Evolutionary conservation across 2,888 invertebrate species (phyloP), one percentile per base, ranked within the genome.

Genomic region (Venusia cambrica): DNA sequence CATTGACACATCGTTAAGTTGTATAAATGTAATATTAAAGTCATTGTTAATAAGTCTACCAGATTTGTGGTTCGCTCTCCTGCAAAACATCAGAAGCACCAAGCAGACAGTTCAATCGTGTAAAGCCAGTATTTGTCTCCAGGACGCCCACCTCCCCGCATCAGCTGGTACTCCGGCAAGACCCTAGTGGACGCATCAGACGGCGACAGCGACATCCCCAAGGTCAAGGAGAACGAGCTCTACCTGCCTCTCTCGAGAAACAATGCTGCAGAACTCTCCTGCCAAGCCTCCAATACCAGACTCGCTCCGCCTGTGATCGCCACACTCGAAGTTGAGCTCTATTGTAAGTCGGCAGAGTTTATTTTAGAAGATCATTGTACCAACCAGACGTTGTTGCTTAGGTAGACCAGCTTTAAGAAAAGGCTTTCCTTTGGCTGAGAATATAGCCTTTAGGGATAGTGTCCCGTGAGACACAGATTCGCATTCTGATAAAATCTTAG

Each of bases 111-210:
- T n/a, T n/a, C n/a, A n/a, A n/a, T n/a, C n/a, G n/a, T n/a, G n/a
- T n/a, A n/a, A n/a, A n/a, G n/a, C n/a, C n/a, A n/a, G n/a, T 15
- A 14, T 17, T 30, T 20, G 1, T 17, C 50, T 49, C 3, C 71
- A 94, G 94, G 94, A 52, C 90, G 92, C 34, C 94, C 94, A 0
- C 88, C 91, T 7, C 94, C 94, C 0, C 88, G 90, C 2, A 91
- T 94, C 45, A 92, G 92, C 37, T 94, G 94, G 94, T 94, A 93
- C 89, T 92, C 92, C 39, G 93, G 93, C 47, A 90, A 92, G 47
- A 91, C 91, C 1, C 84, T 94, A 18, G 85, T 94, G 34, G 93
- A 93, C 57, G 90, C 90, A 15, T 92, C 89, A 56, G 92, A 93
- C 57, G 88, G 90, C 9, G 83, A 90, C 42, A 90, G 90, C 10